A percentile compares a stretch with the other conserved stretches of the same genome.
Conservation (phyloP, 2,888 invertebrate species). For the Lycophotia porphyrea region DNA sequence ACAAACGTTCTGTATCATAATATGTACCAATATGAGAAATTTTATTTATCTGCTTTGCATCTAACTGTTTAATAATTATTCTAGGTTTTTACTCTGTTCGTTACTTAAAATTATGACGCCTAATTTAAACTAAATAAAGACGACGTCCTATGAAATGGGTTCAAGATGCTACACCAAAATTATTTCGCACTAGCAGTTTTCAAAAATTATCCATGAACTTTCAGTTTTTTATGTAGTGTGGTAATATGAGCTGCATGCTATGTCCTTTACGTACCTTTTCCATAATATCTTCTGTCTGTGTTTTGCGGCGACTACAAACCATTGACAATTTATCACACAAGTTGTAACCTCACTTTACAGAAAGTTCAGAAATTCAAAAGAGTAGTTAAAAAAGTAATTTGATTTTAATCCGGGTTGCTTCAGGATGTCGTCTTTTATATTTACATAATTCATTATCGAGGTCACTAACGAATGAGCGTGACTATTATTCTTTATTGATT, state of each 20-base stretch:
- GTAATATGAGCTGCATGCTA: neutral
- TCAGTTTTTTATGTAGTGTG: neutral
- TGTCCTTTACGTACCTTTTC: neutral
- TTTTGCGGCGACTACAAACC: neutral
- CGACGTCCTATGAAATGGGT: conserved; percentile 15
- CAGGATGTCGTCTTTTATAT: conserved; percentile 32
- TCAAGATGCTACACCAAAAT: neutral
- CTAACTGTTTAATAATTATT: conserved; percentile 79
- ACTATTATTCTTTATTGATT: conserved; percentile 27
- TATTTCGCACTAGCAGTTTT: neutral
- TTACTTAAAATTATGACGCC: conserved; percentile 43
- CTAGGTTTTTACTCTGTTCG: conserved; percentile 84
- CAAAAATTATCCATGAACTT: neutral
- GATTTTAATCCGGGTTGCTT: neutral
- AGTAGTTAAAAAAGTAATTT: neutral
- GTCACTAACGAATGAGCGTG: neutral
- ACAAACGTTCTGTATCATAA: conserved; percentile 80
- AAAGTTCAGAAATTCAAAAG: neutral
- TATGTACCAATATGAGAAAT: conserved; percentile 82
- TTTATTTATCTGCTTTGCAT: conserved; percentile 87
- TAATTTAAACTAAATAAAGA: conserved; percentile 25
- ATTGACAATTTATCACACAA: neutral
- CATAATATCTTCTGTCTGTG: neutral
- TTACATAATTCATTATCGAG: neutral
- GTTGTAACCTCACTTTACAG: neutral